Conservation (phyloP, 2,888 invertebrate genomes). For the Nomada goodeniana region DNA sequence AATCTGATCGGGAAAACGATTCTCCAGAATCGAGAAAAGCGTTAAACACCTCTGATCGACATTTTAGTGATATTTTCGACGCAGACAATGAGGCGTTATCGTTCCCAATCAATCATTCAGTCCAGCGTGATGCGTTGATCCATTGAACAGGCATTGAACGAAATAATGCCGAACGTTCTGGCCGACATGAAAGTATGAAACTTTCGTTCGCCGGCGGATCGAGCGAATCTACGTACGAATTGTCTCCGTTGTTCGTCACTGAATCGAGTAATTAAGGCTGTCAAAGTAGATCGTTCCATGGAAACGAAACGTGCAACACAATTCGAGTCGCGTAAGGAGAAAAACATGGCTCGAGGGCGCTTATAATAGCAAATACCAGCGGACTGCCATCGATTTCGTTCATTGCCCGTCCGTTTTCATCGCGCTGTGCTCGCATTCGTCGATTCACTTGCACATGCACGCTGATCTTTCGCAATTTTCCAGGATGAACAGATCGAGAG, state of each 20-base stretch:
- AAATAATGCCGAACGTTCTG: slow-evolving; percentile 5
- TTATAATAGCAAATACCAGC: slow-evolving; percentile 28
- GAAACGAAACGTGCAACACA: neutral
- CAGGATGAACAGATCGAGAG: slow-evolving; percentile 36
- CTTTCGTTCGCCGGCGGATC: neutral
- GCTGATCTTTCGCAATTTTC: slow-evolving; percentile 47
- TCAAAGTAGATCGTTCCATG: neutral
- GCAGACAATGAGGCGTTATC: slow-evolving; percentile 10
- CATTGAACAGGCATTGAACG: slow-evolving; percentile 4
- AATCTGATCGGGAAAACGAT: neutral
- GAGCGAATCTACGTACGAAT: neutral
- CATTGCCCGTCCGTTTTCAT: neutral
- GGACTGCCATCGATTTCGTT: slow-evolving; percentile 9
- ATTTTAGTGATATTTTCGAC: neutral
- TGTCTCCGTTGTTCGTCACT: neutral
- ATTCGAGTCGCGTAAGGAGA: neutral
- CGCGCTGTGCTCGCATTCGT: neutral
- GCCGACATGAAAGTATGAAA: neutral
- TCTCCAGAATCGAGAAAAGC: neutral
- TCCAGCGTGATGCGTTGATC: slow-evolving; percentile 5
- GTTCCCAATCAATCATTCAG: slow-evolving; percentile 37
- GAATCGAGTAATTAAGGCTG: slow-evolving; percentile 27
- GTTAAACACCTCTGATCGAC: neutral
- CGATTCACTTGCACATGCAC: slow-evolving; percentile 7
- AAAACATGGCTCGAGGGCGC: neutral